These are phyloP conservation scores for Diadromus collaris DNA, from an alignment of 2,888 invertebrate genomes.

Conservation along the genomic window DNA sequence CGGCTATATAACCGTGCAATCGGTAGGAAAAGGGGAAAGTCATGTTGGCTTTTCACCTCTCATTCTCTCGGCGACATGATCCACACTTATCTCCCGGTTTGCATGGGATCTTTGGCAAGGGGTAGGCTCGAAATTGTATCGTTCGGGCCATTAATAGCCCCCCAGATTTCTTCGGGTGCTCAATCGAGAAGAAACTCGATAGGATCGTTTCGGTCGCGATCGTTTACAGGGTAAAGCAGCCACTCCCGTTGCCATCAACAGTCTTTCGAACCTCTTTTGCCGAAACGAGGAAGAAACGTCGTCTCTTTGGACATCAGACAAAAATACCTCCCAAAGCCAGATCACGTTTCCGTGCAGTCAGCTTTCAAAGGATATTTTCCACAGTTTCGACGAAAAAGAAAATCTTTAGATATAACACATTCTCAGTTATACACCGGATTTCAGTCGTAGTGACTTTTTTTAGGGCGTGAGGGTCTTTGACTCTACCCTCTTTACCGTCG, in stretches of 20 bases:
- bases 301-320: neutral
- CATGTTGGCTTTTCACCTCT: conserved; percentile 28
- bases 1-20: neutral
- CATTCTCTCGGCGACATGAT: conserved; percentile 8
- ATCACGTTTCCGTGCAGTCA: conserved; percentile 36
- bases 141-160: conserved; percentile 21
- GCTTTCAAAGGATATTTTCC: conserved; percentile 10
- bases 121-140: conserved; percentile 7
- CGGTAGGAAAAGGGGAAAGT: conserved; percentile 8
- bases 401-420: neutral
- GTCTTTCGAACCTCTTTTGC: conserved; percentile 19
- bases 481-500: neutral
- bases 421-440: neutral
- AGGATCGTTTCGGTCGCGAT: conserved; percentile 24
- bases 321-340: conserved; percentile 20
- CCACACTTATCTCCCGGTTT: conserved; percentile 35
- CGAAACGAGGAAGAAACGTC: conserved; percentile 35
- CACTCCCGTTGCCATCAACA: neutral
- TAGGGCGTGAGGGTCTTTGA: neutral
- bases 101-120: conserved; percentile 21
- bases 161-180: conserved; percentile 25
- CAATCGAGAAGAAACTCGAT: conserved; percentile 38
- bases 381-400: neutral
- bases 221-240: neutral
- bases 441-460: neutral